Evolutionary conservation across 2,888 invertebrate species (phyloP).

Genomic region (Meteorus cinctellus): DNA sequence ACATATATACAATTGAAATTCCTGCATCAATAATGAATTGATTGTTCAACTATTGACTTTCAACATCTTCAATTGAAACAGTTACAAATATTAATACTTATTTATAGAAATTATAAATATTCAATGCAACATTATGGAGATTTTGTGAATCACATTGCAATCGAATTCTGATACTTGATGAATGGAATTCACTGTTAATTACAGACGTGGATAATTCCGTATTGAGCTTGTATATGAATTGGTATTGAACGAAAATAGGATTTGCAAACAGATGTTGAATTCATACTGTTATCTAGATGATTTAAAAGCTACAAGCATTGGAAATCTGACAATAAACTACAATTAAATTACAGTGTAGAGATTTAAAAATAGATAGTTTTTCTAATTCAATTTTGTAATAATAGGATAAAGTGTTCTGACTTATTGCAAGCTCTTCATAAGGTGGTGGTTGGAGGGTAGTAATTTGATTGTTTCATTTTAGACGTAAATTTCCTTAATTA

Average conservation of each 20-base stretch:
- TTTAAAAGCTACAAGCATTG: background rate
- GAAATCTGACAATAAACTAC: background rate
- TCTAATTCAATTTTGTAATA: background rate
- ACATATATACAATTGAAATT: conserved; percentile 25
- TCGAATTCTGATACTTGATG: background rate
- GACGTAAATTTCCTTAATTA: conserved; percentile 61
- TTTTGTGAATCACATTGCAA: background rate
- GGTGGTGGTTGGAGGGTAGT: background rate
- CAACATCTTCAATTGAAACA: conserved; percentile 38
- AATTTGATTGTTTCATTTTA: conserved; percentile 15
- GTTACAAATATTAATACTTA: background rate
- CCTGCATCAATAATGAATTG: conserved; percentile 14
- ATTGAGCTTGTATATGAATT: background rate
- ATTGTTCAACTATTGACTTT: conserved; percentile 26
- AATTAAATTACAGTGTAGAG: background rate
- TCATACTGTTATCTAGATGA: background rate
- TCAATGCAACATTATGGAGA: background rate
- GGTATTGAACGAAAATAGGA: background rate
- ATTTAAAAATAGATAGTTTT: background rate
- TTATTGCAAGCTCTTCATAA: conserved; percentile 6
- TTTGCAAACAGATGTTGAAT: background rate
- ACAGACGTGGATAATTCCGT: background rate
- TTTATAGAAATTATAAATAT: too few species aligned
- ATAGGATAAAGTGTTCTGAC: background rate
- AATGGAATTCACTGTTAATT: background rate